Conservation (phyloP, 2,113 vertebrate species). For the Mobula birostris region DNA sequence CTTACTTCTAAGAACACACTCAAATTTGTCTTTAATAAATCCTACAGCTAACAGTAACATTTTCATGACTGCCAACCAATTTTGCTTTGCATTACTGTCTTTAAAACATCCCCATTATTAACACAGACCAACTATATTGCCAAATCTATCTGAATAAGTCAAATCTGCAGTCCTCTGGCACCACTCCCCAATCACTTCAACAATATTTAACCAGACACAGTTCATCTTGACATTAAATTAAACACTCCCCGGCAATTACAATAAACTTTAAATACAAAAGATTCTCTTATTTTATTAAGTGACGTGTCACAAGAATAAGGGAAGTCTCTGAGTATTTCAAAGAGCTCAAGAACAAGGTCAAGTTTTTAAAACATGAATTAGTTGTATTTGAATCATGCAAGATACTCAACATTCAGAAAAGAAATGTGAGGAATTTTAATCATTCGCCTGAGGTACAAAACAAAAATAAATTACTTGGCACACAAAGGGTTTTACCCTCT, state of each 20-base stretch:
- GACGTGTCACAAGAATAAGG: neutral
- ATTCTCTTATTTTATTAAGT: neutral
- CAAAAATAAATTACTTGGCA: neutral
- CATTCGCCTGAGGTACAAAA: neutral
- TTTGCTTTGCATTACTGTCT: neutral
- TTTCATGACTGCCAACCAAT: neutral
- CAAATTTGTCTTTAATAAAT: constrained; percentile 12
- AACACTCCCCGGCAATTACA: neutral
- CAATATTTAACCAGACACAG: neutral
- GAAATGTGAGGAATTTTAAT: neutral
- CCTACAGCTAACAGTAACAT: neutral
- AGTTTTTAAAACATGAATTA: neutral
- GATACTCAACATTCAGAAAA: neutral
- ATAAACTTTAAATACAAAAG: no score
- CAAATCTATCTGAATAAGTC: neutral
- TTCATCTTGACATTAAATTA: neutral
- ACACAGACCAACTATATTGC: neutral
- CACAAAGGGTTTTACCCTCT: neutral
- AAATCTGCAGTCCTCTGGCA: neutral
- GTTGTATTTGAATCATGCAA: neutral
- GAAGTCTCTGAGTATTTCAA: neutral
- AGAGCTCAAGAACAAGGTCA: neutral
- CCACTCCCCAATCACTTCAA: neutral
- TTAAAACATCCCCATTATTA: neutral
- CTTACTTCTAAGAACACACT: neutral